Evolutionary conservation across 35 echinoderm and acorn worm species (phyloP), one percentile per base, ranked within the genome.

Genomic region (Apostichopus parvimensis): DNA sequence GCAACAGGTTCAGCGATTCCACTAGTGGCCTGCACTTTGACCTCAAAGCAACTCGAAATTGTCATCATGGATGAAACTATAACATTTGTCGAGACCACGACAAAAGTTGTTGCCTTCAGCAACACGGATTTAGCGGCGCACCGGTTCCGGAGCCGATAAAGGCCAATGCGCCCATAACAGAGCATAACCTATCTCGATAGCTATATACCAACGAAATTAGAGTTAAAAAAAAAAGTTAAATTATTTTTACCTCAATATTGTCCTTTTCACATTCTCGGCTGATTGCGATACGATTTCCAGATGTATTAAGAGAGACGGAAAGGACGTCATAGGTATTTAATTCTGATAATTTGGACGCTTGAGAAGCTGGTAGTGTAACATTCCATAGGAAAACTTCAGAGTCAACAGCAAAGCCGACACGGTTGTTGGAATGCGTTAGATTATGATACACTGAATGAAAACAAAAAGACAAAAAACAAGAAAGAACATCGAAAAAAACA

Each of bases 211-310:
- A 28, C 26, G 34, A 45, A 45, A 45, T 45, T 45, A 45, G 34
- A 45, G 34, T 45, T 45, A 4, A 45, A 45, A 45, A 4, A 45
- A 4, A 45, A 45, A 45, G 34, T 45, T 45, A 45, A 45, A 45
- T 45, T 45, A 45, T 45, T 45, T 57, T 87, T 21, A 87, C 85
- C 57, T 87, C 85, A 71, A 87, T 21, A 57, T 87, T 87, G 7
- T 28, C 15, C 6, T 57, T 58, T 24, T 87, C 85, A 59, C 85
- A 58, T n/a, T 87, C 85, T 64, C 85, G 53, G 85, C 54, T 34
- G 57, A 87, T 59, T 34, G 85, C 85, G n/a, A 87, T 87, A 17
- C 85, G 85, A 62, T 87, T 58, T 22, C 85, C 85, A 28, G 20
- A 6, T 5, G 8, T 13, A 20, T 87, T 64, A n/a, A 87, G 54